These are phyloP conservation scores for Heliornis fulica DNA, from an alignment of 2,113 vertebrate species.

Conservation along the genomic window DNA sequence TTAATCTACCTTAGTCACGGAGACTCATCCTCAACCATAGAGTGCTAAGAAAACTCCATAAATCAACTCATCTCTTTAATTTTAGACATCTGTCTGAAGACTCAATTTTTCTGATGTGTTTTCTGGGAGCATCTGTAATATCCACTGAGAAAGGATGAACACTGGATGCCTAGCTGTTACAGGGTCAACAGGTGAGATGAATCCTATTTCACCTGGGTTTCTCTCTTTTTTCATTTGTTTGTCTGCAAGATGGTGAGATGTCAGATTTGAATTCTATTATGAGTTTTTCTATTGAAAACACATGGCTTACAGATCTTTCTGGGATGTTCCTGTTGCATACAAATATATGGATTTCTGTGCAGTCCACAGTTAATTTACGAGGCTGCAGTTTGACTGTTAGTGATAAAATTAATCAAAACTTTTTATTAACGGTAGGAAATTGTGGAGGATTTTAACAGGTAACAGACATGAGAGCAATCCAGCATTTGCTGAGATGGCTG, in stretches of 20 bases:
- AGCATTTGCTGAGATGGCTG: too few relatives aligned
- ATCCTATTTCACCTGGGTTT: background rate
- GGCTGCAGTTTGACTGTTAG: background rate
- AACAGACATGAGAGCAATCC: too few relatives aligned
- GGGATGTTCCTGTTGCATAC: background rate
- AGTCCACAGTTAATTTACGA: background rate
- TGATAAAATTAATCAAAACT: background rate
- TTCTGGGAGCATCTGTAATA: background rate
- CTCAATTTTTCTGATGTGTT: background rate
- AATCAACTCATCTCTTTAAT: background rate
- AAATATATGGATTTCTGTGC: background rate
- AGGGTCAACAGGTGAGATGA: background rate
- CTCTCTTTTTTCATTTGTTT: background rate
- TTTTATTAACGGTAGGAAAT: background rate
- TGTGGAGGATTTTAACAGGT: too few relatives aligned
- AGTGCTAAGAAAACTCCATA: background rate
- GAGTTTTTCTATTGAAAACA: background rate
- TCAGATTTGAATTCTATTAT: background rate
- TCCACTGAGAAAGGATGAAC: background rate
- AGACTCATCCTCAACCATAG: background rate
- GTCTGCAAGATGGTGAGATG: background rate
- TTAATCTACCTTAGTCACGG: background rate
- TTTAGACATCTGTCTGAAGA: background rate
- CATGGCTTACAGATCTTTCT: background rate
- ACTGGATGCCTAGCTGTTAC: background rate